Base-by-base conservation (phyloP, 2,888 invertebrate genomes). In the Caenorhabditis panamensis region DNA sequence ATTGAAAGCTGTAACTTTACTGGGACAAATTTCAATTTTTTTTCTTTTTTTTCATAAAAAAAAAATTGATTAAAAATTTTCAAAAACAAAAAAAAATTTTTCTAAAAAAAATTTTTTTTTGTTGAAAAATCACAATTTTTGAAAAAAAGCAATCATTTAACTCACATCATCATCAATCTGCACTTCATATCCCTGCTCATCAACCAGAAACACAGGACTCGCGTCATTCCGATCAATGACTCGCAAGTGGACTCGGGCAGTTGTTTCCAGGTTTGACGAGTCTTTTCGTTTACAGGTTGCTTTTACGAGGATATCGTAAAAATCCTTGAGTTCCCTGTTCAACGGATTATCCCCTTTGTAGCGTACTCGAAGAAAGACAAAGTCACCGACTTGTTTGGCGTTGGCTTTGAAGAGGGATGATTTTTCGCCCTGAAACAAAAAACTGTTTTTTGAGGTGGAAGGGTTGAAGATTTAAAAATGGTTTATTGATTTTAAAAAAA, bases 351-450 rank as follows among this genome's bases (percentile, higher is more conserved):
- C 94, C 91, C 96, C 95, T 91, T 95, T 94, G 84, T 96, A 96
- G 89, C 97, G 94, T 79, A 98, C 94, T 69, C 95, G 93, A 68
- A 97, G 93, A 92, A 98, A 98, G 91, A 95, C 96, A 93, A 97
- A 96, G 92, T 97, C 96, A 47, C 97, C 97, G 67, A 97, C 95
- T 79, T 80, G 79, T 47, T 84, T 69, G 22, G 85, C 53, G 22
- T 86, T 78, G 16, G 89, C 87, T 41, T 83, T 83, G 84, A 90
- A 90, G 18, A 82, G 49, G 20, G 81, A 81, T 16, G 76, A 77
- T 20, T 77, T 81, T 36, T 81, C 81, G 20, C 81, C 81, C 79
- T 79, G 51, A 49, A 76, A 54, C 13, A n/a, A 16, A 26, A n/a
- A n/a, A n/a, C n/a, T n/a, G n/a, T n/a, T n/a, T n/a, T n/a, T n/a